phyloP scores from a whole-genome alignment of 2,113 vertebrate genomes.

The Nerophis ophidion region DNA sequence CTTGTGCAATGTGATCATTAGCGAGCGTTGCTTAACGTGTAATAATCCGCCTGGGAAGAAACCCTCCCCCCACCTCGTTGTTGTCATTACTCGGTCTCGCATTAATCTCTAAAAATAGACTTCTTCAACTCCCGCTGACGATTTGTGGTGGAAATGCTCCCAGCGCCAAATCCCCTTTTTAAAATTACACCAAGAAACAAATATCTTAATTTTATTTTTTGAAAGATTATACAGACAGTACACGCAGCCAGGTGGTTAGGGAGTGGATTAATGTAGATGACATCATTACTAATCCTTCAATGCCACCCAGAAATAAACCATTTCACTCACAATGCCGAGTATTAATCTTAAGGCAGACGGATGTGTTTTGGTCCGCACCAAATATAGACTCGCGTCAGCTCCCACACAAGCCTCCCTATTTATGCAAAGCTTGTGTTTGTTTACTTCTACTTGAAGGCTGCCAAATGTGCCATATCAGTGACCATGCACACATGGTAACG shows the following conservation, averaged over 20 bases:
- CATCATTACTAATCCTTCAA: slow-evolving; percentile 59
- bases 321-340: slow-evolving; percentile 32
- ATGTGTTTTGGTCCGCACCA: slow-evolving; percentile 25
- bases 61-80: slow-evolving; percentile 10
- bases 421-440: slow-evolving; percentile 16
- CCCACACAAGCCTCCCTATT: not conserved
- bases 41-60: slow-evolving; percentile 22
- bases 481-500: slow-evolving; percentile 26
- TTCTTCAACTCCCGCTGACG: slow-evolving; percentile 10
- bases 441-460: slow-evolving; percentile 5
- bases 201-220: slow-evolving; percentile 43
- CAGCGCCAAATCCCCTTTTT: slow-evolving; percentile 22
- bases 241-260: slow-evolving; percentile 42
- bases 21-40: slow-evolving; percentile 23
- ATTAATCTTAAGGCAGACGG: slow-evolving; percentile 38
- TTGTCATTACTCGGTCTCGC: slow-evolving; percentile 20
- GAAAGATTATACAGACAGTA: slow-evolving; percentile 41
- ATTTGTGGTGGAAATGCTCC: slow-evolving; percentile 26
- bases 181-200: slow-evolving; percentile 34
- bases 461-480: slow-evolving; percentile 28
- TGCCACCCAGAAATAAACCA: slow-evolving; percentile 51
- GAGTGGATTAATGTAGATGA: slow-evolving; percentile 54
- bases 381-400: slow-evolving; percentile 29
- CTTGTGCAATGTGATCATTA: slow-evolving; percentile 35
- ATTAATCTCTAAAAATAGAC: slow-evolving; percentile 47